A percentile compares a stretch with the other conserved stretches of the same genome.
Evolutionary conservation across 2,797 vertebrate species (phyloP).

Genomic region (Okamejei kenojei): DNA sequence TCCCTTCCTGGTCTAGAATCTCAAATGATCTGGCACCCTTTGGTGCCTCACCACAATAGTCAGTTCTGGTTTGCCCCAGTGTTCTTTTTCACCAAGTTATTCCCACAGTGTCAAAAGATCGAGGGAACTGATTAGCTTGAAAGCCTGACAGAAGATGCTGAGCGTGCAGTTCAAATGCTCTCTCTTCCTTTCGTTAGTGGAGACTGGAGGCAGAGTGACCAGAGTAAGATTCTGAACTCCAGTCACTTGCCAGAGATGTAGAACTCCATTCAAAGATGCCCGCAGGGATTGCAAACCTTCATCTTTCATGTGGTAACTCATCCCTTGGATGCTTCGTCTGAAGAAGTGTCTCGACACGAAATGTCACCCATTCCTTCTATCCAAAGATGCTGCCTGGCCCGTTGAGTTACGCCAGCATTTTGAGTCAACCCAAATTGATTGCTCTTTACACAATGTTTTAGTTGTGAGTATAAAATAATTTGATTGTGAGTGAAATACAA

Average conservation of each 20-base stretch:
- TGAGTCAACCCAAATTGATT: not conserved
- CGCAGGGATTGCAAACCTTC: not conserved
- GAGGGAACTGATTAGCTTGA: not conserved
- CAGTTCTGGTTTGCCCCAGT: not conserved
- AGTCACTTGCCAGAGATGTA: not conserved
- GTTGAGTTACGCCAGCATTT: too few relatives aligned
- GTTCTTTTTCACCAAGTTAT: not conserved
- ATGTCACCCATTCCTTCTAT: too few relatives aligned
- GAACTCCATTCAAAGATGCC: not conserved
- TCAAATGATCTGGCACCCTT: not conserved
- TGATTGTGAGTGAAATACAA: not conserved
- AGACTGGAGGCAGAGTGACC: not conserved
- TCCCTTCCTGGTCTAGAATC: not conserved
- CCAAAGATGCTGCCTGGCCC: too few relatives aligned
- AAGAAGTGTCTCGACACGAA: too few relatives aligned
- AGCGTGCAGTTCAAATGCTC: not conserved
- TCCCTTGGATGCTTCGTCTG: not conserved
- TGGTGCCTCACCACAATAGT: not conserved
- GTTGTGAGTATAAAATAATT: not conserved
- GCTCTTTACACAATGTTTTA: not conserved
- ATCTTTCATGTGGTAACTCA: not conserved
- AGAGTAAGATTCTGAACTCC: too few relatives aligned
- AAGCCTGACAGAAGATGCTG: not conserved
- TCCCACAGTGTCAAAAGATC: not conserved
- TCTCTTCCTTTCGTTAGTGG: not conserved